Evolutionary conservation across 2,113 vertebrate species (phyloP), one percentile per base, ranked within the genome.

Genomic region (Hylia prasina): DNA sequence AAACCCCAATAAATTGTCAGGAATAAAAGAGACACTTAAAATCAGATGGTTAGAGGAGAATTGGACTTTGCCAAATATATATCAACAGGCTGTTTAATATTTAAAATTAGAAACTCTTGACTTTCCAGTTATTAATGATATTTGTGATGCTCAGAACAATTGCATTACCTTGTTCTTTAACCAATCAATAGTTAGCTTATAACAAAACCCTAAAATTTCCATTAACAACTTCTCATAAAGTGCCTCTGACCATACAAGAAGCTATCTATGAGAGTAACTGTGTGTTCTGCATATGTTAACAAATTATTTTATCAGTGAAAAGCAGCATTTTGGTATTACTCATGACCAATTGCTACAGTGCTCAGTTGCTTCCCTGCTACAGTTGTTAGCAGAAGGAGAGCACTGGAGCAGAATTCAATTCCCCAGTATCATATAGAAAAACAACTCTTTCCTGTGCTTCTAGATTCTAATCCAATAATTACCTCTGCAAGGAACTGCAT

Each of bases 401-500:
- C 48, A 44, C 21, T 47, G 63, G 33, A 93, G 35, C 33, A 76
- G 53, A 91, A 85, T 88, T 79, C 31, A 80, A 56, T 89, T 84
- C 37, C 64, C 20, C 48, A 35, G 30, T 19, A 80, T 70, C 45
- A 27, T 44, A 65, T 1, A 81, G 72, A 81, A 89, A 89, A 87
- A 5, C 9, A 76, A 48, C 44, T 54, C 31, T 82, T 92, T 73
- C 42, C 45, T 78, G 33, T 79, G 50, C 45, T 87, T 84, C 54
- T 35, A 60, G 53, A 87, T 84, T 87, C 70, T 77, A 69, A 91
- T 94, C 57, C 75, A 91, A 24, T 84, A 94, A 96, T 91, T 91
- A 57, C 73, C 54, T 90, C 66, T 69, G 33, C 65, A 69, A 91
- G 37, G 50, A 94, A 57, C 58, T 87, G 21, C 53, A 91, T 89